Percentiles rank a stretch among this genome's conserved stretches.
These are phyloP conservation scores for Caenorhabditis drosophilae DNA, from an alignment of 2,888 invertebrate genomes.

Conservation along the genomic window DNA sequence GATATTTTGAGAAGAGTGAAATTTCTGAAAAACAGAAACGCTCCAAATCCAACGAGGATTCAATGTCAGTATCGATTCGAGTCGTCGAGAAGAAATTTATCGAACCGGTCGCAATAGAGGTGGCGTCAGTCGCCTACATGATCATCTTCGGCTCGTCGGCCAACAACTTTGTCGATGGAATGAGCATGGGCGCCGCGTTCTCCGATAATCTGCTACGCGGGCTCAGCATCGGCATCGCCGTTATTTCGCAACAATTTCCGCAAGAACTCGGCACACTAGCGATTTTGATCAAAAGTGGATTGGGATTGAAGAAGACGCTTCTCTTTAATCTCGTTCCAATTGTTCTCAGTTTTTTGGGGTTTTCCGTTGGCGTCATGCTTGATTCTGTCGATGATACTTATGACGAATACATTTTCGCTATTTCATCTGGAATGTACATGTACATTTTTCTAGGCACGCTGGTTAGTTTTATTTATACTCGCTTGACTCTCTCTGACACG, in stretches of 20 bases:
- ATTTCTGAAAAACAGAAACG: conserved; percentile 6
- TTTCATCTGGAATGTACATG: conserved; percentile 67
- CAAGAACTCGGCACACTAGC: conserved; percentile 64
- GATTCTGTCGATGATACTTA: conserved; percentile 60
- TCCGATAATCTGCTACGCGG: conserved; percentile 62
- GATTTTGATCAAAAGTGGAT: conserved; percentile 62
- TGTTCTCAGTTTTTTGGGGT: conserved; percentile 58
- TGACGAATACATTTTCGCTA: conserved; percentile 62
- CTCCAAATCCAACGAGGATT: conserved; percentile 9
- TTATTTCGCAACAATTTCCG: conserved; percentile 66
- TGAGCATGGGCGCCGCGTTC: conserved; percentile 67
- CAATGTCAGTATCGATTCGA: conserved; percentile 49
- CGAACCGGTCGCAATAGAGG: conserved; percentile 56
- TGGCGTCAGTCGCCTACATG: conserved; percentile 66
- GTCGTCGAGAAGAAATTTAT: conserved; percentile 61
- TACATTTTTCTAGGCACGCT: conserved; percentile 67
- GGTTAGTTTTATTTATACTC: conserved; percentile 38
- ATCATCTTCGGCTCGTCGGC: conserved; percentile 64
- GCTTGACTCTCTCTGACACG: too few relatives aligned
- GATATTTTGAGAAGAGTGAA: conserved; percentile 25
- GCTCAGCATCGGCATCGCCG: conserved; percentile 62
- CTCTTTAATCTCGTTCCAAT: conserved; percentile 62
- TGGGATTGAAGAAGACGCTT: conserved; percentile 59
- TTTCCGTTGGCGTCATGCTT: conserved; percentile 58
- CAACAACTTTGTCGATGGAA: conserved; percentile 67